These are phyloP conservation scores for Liposcelis brunnea DNA, from an alignment of 2,888 invertebrate genomes.

Conservation along the genomic window DNA sequence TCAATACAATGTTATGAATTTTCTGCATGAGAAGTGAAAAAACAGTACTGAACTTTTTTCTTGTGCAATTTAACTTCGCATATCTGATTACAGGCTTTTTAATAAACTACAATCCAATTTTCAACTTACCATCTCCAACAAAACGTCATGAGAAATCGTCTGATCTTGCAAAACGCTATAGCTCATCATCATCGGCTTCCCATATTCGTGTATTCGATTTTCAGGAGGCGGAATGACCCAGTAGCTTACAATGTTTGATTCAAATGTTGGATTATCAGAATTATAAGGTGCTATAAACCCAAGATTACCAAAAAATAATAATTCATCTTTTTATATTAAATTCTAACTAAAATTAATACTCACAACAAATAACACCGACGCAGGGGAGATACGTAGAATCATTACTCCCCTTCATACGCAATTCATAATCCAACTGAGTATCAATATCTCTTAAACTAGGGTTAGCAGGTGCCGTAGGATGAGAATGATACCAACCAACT, in stretches of 20 bases:
- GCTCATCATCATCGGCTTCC: conserved; percentile 77
- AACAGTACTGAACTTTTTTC: too few species aligned
- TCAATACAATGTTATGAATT: too few species aligned
- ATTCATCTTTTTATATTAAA: neutral
- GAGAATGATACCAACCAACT: conserved; percentile 93
- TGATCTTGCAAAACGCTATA: conserved; percentile 71
- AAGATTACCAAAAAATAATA: conserved; percentile 6
- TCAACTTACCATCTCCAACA: conserved; percentile 64
- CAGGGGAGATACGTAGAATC: conserved; percentile 89
- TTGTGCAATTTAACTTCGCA: too few species aligned
- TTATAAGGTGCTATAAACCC: conserved; percentile 57
- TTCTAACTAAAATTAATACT: conserved; percentile 28
- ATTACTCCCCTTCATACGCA: conserved; percentile 79
- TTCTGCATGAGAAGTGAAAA: too few species aligned
- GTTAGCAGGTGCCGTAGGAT: conserved; percentile 72
- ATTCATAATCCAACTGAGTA: conserved; percentile 85
- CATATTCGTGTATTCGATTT: conserved; percentile 79
- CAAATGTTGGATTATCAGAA: conserved; percentile 51
- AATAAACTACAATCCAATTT: too few species aligned
- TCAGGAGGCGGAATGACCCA: conserved; percentile 96
- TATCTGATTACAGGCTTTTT: too few species aligned
- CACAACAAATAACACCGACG: conserved; percentile 81
- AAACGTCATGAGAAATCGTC: conserved; percentile 59
- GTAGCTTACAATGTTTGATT: conserved; percentile 70
- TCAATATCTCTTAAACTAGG: conserved; percentile 80